These are phyloP conservation scores for human (Homo sapiens) DNA, from an alignment of 2,113 vertebrate species.

Conservation along the genomic window DNA sequence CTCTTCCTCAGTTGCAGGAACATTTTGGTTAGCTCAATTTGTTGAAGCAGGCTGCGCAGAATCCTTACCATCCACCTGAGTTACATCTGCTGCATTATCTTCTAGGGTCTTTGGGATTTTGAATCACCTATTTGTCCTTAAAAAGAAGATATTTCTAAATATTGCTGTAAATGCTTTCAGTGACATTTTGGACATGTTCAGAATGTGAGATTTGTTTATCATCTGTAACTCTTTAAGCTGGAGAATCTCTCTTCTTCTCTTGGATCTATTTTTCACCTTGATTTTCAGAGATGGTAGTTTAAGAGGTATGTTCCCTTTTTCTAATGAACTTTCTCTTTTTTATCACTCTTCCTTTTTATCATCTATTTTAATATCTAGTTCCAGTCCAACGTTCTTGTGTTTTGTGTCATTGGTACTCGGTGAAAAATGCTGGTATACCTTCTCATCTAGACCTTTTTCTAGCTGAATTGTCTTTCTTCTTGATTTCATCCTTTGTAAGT, in stretches of 20 bases:
- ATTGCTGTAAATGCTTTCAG: constrained; percentile 10
- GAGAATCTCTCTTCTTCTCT: not conserved
- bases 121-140: not conserved
- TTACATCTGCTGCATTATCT: not conserved
- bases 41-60: not conserved
- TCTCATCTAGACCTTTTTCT: not conserved
- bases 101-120: not conserved
- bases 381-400: not conserved
- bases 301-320: not conserved
- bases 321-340: not conserved
- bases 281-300: not conserved
- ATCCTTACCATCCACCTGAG: not conserved
- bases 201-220: not conserved
- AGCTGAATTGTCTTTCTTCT: not conserved
- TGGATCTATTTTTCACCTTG: not conserved
- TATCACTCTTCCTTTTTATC: not conserved
- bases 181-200: constrained; percentile 16
- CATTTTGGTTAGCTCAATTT: not conserved
- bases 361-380: not conserved
- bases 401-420: not conserved
- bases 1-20: not conserved
- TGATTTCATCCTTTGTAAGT: constrained; percentile 29
- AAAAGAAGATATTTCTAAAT: not conserved
- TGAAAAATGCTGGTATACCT: not conserved
- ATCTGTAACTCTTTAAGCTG: not conserved